Evolutionary conservation across 2,797 vertebrate species (phyloP).

Genomic region (Peromyscus aztecus): DNA sequence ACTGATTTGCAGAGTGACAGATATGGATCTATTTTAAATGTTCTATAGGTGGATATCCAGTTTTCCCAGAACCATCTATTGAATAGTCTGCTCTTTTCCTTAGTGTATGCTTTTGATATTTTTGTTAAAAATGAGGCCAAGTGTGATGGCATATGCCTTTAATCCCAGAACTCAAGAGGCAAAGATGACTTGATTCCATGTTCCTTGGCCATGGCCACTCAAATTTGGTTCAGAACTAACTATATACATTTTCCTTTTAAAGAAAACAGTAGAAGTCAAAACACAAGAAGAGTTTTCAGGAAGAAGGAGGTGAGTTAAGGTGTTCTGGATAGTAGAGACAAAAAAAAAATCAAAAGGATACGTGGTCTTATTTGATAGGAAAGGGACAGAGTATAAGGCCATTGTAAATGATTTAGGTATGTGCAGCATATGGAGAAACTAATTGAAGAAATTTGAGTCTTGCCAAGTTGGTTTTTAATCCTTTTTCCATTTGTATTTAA

Average conservation of each 20-base stretch:
- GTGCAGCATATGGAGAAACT: slow-evolving; percentile 60
- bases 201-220: background rate
- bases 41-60: background rate
- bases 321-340: background rate
- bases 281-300: background rate
- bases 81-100: background rate
- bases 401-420: slow-evolving; percentile 71
- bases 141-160: too few species aligned
- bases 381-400: slow-evolving; percentile 36
- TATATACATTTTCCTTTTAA: background rate
- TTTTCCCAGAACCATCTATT: background rate
- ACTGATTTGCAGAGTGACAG: background rate
- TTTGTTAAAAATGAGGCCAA: background rate
- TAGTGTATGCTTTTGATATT: background rate
- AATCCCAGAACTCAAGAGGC: background rate
- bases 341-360: background rate
- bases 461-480: slow-evolving; percentile 22
- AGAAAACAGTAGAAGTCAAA: background rate
- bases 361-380: background rate
- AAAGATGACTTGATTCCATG: background rate
- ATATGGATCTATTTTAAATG: background rate
- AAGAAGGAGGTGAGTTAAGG: background rate
- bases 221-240: background rate
- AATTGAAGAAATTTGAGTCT: slow-evolving; percentile 60
- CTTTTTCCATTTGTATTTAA: slow-evolving; percentile 38